phyloP scores from a whole-genome alignment of 2,113 vertebrate species.

The Cephalopterus ornatus region DNA sequence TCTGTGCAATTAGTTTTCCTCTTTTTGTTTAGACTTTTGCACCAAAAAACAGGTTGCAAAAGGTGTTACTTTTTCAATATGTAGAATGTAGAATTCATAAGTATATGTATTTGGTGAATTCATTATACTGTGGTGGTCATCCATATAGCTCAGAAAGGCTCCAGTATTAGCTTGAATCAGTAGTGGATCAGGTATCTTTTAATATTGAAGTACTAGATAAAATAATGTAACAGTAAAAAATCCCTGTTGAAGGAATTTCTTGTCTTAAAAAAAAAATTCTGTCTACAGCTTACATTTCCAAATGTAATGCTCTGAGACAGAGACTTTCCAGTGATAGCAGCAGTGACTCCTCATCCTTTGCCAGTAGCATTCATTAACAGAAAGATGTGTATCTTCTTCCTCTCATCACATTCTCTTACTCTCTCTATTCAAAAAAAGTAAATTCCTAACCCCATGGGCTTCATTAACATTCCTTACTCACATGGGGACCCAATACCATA shows the following conservation, averaged over 20 bases:
- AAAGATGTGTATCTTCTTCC: neutral
- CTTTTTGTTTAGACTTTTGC: neutral
- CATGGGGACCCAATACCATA: accelerated
- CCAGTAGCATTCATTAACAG: neutral
- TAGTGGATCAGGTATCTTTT: neutral
- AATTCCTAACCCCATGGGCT: neutral
- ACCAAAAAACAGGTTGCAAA: neutral
- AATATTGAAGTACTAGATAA: neutral
- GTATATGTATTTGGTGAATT: neutral
- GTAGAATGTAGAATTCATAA: neutral
- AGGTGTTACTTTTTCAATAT: neutral
- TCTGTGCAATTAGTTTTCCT: neutral
- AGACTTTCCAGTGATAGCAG: neutral
- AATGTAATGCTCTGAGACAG: neutral
- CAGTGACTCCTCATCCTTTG: neutral
- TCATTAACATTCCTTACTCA: neutral
- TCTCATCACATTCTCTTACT: neutral
- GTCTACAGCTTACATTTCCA: neutral
- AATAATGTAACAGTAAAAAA: neutral
- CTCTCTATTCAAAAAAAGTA: neutral
- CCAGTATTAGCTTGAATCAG: neutral
- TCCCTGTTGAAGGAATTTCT: neutral
- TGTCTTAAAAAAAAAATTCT: neutral
- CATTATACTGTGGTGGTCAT: neutral
- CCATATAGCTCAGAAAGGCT: neutral